A percentile compares a stretch with the other conserved stretches of the same genome.
Conservation (phyloP, 2,113 vertebrate species). For the Addax nasomaculatus region DNA sequence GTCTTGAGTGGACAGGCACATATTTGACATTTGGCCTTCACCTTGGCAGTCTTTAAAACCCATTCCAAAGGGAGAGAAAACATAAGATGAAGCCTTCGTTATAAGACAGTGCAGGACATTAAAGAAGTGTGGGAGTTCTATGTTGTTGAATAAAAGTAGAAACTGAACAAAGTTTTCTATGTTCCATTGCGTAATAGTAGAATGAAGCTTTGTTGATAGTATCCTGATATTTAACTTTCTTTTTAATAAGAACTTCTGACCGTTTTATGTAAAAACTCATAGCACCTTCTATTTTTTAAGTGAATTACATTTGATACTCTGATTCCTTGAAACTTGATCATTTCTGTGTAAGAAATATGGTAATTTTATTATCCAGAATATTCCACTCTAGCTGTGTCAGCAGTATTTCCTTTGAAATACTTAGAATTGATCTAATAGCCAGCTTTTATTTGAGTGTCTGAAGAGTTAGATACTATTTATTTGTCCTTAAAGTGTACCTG, state of each 20-base stretch:
- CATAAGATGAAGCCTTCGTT: background rate
- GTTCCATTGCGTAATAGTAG: background rate
- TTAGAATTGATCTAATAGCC: background rate
- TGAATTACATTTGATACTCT: background rate
- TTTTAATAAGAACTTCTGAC: background rate
- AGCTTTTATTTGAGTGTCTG: background rate
- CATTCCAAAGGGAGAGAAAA: background rate
- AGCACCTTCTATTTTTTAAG: background rate
- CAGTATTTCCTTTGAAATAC: background rate
- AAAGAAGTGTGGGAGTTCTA: background rate
- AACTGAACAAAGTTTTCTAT: background rate
- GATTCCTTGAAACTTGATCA: constrained; percentile 9
- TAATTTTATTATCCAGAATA: background rate
- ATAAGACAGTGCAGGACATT: background rate
- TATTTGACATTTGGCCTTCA: background rate
- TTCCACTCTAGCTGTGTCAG: background rate
- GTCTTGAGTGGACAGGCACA: background rate
- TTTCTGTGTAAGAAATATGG: background rate
- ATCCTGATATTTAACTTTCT: background rate
- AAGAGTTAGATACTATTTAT: background rate
- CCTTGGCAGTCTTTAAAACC: constrained; percentile 8
- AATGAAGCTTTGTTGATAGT: background rate
- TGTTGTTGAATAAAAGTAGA: constrained; percentile 1
- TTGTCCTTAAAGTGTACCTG: background rate
- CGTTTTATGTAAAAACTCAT: background rate